These are phyloP conservation scores for Petrolisthes manimaculis DNA, from an alignment of 2,888 invertebrate species.

Conservation along the genomic window DNA sequence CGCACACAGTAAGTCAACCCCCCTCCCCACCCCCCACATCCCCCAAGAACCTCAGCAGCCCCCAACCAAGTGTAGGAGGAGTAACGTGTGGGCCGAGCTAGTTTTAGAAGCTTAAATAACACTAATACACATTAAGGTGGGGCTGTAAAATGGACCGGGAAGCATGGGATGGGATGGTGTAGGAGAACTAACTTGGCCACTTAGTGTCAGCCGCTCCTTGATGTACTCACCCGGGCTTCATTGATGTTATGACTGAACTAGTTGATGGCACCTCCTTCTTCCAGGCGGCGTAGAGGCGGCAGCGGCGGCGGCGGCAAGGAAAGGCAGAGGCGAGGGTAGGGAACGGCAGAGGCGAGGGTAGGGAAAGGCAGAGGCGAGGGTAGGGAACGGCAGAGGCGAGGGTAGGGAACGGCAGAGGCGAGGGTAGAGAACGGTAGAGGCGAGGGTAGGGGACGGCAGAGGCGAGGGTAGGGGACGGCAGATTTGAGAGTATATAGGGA, in stretches of 20 bases:
- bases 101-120: neutral
- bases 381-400: neutral
- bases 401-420: neutral
- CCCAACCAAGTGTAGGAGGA: too few relatives aligned
- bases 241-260: conserved; percentile 31
- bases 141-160: conserved; percentile 20
- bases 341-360: neutral
- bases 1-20: too few relatives aligned
- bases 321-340: neutral
- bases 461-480: too few relatives aligned
- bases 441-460: too few relatives aligned
- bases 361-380: too few relatives aligned
- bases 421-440: too few relatives aligned
- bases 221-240: conserved; percentile 14
- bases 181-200: neutral
- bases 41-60: too few relatives aligned
- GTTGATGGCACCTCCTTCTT: conserved; percentile 5
- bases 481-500: too few relatives aligned
- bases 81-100: neutral
- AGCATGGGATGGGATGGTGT: conserved; percentile 5
- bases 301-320: neutral
- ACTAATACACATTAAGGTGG: conserved; percentile 19
- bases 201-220: conserved; percentile 31
- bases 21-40: too few relatives aligned
- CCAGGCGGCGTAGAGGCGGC: too few relatives aligned